phyloP scores from a whole-genome alignment of 2,113 vertebrate genomes.

The Clinocottus analis region DNA sequence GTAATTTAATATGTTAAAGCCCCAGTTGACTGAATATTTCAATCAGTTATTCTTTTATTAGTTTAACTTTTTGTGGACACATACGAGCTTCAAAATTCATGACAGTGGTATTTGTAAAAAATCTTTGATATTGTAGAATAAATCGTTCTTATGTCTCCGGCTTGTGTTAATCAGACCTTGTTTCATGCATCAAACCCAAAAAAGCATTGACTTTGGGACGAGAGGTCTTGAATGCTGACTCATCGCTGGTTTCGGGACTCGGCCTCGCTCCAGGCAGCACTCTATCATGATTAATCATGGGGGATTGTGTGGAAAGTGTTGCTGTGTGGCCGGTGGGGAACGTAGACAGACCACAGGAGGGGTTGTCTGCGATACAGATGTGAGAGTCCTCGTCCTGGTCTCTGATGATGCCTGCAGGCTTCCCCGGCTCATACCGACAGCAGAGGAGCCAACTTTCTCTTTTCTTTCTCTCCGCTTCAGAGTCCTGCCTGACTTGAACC shows the following conservation, averaged over 20 bases:
- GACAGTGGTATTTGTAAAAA: no score
- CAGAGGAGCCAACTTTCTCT: conserved; percentile 15
- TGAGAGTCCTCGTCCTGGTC: conserved; percentile 37
- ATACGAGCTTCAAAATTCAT: no score
- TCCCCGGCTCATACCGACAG: conserved; percentile 22
- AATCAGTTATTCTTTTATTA: background rate
- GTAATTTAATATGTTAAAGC: background rate
- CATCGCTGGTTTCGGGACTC: no score
- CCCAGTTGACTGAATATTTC: no score
- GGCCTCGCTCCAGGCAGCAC: no score
- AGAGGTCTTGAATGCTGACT: no score
- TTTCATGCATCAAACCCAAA: no score
- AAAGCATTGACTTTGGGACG: no score
- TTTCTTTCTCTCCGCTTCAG: conserved; percentile 8
- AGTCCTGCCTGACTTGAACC: conserved; percentile 22
- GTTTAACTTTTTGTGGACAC: background rate
- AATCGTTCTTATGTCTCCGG: no score
- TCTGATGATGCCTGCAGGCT: conserved; percentile 36
- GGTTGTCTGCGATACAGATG: conserved; percentile 43
- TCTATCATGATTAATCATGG: background rate
- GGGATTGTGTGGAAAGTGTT: background rate
- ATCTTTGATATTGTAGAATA: no score
- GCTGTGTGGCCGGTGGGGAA: background rate
- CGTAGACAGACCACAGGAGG: conserved; percentile 7
- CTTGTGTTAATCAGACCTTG: no score